Base-by-base conservation (phyloP, 2,888 invertebrate species). In the Geotrupes spiniger region DNA sequence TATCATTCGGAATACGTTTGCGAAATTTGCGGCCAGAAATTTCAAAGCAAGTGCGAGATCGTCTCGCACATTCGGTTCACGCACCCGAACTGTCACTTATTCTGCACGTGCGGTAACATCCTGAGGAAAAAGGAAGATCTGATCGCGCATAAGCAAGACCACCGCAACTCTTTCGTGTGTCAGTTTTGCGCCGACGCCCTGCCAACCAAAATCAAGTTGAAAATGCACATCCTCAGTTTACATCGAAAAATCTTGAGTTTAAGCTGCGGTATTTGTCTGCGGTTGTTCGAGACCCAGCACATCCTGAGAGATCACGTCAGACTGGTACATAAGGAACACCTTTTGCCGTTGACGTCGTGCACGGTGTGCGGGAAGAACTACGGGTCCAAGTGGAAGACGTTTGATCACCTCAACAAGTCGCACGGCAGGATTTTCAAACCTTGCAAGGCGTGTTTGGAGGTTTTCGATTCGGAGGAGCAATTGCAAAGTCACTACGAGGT, bases 351-450 rank as follows among this genome's bases (percentile, higher is more conserved):
- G 0, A 78, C 78, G 16, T 77, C 78, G 0, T 81, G 81, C 55
- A 75, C 78, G 16, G 76, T 81, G 1, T 81, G 81, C 57, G 81
- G 80, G 0, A 80, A 80, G 59, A 78, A 78, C 51, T 80, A 79
- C 57, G 78, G 79, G 0, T 78, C 77, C 1, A 78, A 78, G 49
- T 79, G 79, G 76, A 81, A 81, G 56, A 78, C 80, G 0, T 77
- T 77, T 48, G 80, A 80, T 59, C 81, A 81, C 56, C 70, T 80
- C 29, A 78, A 78, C 52, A 80, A 79, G 52, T 78, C 77, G 16
- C 81, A 81, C 58, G 80, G 80, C 0, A 72, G 77, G 38, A 77
- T 78, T 17, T 80, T 79, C 52, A 73, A 74, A 31, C 78, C 79
- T 1, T 81, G 81, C 53, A 79, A 78, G 63, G 74, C 76, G n/a